These are phyloP conservation scores for Orchesella flavescens DNA, from an alignment of 2,888 invertebrate genomes.

Conservation along the genomic window DNA sequence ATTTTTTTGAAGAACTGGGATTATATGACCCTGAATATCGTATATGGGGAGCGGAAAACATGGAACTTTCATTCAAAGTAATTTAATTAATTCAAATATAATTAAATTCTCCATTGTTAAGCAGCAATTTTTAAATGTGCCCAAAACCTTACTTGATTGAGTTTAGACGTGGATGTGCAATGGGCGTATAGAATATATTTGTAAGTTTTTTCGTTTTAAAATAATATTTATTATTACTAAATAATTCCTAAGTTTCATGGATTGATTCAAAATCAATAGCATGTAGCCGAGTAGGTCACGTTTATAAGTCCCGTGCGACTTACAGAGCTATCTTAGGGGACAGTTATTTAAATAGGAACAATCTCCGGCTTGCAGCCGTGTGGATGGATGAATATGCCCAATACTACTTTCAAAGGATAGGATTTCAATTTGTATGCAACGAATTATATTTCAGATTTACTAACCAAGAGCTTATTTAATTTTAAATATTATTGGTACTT, in stretches of 20 bases:
- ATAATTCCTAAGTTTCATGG: too few species aligned
- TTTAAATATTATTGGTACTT: not conserved
- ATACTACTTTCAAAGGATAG: constrained; percentile 79
- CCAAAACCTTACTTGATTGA: not conserved
- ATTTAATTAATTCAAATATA: not conserved
- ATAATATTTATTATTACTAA: too few species aligned
- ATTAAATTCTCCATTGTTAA: too few species aligned
- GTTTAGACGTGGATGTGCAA: constrained; percentile 80
- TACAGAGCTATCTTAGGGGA: constrained; percentile 34
- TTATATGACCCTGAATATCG: constrained; percentile 79
- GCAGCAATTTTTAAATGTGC: too few species aligned
- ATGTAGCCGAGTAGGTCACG: constrained; percentile 79
- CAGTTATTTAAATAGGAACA: constrained; percentile 76
- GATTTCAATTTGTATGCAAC: constrained; percentile 71
- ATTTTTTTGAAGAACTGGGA: constrained; percentile 78
- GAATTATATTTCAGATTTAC: too few species aligned
- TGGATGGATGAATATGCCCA: constrained; percentile 77
- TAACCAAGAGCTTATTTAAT: too few species aligned
- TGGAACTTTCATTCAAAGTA: constrained; percentile 79
- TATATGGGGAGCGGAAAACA: constrained; percentile 79
- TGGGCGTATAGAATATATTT: constrained; percentile 77
- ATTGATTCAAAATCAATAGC: too few species aligned
- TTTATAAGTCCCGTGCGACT: constrained; percentile 76
- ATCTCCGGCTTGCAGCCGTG: constrained; percentile 78
- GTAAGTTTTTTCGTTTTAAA: too few species aligned